Evolutionary conservation across 2,113 vertebrate species (phyloP).

Genomic region (Microtus richardsoni): DNA sequence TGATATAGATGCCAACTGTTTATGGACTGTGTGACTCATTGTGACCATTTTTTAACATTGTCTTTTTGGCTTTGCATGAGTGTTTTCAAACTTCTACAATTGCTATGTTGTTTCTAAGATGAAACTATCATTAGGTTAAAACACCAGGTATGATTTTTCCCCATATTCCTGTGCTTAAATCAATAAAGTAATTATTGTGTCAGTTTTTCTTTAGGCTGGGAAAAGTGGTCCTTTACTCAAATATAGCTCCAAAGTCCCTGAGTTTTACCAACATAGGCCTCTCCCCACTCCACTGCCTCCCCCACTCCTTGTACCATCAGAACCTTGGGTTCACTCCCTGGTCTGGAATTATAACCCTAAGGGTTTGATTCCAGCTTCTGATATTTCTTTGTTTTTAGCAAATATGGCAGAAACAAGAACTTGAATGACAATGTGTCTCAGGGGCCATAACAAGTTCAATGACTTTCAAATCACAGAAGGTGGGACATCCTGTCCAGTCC

Average conservation of each 20-base stretch:
- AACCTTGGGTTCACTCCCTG: not conserved
- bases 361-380: not conserved
- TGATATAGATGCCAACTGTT: not conserved
- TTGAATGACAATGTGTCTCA: not conserved
- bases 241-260: rapidly evolving
- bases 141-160: not conserved
- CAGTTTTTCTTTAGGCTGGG: not conserved
- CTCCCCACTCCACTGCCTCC: rapidly evolving
- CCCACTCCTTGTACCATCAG: rapidly evolving
- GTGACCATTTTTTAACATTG: not conserved
- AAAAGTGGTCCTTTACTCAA: not conserved
- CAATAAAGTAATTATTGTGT: not conserved
- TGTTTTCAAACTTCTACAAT: not conserved
- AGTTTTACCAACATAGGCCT: not conserved
- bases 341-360: no score
- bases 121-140: not conserved
- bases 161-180: not conserved
- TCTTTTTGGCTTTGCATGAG: not conserved
- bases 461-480: constrained; percentile 24
- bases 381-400: not conserved
- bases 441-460: not conserved
- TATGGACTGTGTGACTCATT: not conserved
- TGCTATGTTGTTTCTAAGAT: not conserved
- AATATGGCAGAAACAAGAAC: not conserved
- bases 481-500: not conserved